Conservation (phyloP, 2,797 vertebrate species). For the Fringilla coelebs region DNA sequence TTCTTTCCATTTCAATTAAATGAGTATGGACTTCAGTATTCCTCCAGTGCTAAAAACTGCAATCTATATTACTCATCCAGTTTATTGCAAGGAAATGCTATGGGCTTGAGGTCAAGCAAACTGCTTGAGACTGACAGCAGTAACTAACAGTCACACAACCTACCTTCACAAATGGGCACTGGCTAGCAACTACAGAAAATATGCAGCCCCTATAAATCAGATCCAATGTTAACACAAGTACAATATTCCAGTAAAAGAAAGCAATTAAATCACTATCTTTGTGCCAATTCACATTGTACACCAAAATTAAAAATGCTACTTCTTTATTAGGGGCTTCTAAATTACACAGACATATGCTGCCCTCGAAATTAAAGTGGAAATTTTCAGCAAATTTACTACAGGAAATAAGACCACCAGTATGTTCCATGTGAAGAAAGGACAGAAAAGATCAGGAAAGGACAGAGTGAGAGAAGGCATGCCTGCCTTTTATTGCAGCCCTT, state of each 20-base stretch:
- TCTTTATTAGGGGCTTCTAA: not conserved
- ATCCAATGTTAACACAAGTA: not conserved
- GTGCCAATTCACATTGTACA: not conserved
- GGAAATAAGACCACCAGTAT: not conserved
- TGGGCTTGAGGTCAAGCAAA: constrained; percentile 10
- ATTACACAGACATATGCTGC: not conserved
- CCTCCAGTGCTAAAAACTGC: constrained; percentile 17
- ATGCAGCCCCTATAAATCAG: not conserved
- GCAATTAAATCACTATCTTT: not conserved
- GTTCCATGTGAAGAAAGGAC: not conserved
- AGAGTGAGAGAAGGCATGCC: not conserved
- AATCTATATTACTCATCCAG: constrained; percentile 3
- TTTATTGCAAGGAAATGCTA: constrained; percentile 26
- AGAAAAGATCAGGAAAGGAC: not conserved
- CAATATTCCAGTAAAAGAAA: not conserved
- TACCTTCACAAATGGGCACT: not conserved
- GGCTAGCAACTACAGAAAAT: not conserved
- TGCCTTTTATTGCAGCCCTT: not conserved
- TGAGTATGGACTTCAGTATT: not conserved
- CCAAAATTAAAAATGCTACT: not conserved
- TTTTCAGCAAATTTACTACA: not conserved
- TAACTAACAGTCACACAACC: not conserved
- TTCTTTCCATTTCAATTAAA: constrained; percentile 15
- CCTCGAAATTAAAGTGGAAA: not conserved
- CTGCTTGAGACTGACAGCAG: not conserved